Base-by-base conservation (phyloP, 92 coral and sea anemone genomes). In the Porites cylindrica region DNA sequence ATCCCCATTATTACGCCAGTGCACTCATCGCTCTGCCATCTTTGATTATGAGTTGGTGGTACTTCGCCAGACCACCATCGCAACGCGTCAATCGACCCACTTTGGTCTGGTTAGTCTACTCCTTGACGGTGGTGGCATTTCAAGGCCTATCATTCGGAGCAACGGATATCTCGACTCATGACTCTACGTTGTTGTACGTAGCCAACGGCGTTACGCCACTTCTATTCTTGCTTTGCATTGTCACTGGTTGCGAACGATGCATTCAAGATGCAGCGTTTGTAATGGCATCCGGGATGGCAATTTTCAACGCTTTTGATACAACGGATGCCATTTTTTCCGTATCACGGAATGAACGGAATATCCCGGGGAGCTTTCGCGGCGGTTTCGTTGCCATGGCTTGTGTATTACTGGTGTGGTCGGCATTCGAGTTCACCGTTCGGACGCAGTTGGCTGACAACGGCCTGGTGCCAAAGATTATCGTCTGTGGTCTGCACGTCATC, bases 171-270 rank as follows among this genome's bases (percentile, higher is more conserved):
- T 17, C 19, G 24, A 6, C 20, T 11, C 61, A 50, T 24, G 61
- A 73, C 56, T 50, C 60, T 21, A 6, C 18, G 59, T 32, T 73
- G 21, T 12, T 73, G 18, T 18, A 73, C 77, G 23, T 18, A 8
- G 77, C 77, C 77, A 73, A 73, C 77, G 60, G 1, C 23, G 50
- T 73, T 8, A 73, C 61, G 29, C 77, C 77, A 13, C 6, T 51
- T 18, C 24, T 73, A 16, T 50, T 73, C 51, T 61, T 73, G 11
- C 18, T 73, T 47, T 73, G 61, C 26, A 47, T 73, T 29, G 61
- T 73, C 1, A 16, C 23, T 24, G 16, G 26, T 3, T 18, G 23
- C 21, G 12, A 73, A 50, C 60, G 43, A 6, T 50, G 23, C 19
- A 10, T 50, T 8, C 16, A n/a, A 17, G 61, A 73, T 50, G 77